Base-by-base conservation (phyloP, 2,797 vertebrate genomes). In the Hypotaenidia okinawae region DNA sequence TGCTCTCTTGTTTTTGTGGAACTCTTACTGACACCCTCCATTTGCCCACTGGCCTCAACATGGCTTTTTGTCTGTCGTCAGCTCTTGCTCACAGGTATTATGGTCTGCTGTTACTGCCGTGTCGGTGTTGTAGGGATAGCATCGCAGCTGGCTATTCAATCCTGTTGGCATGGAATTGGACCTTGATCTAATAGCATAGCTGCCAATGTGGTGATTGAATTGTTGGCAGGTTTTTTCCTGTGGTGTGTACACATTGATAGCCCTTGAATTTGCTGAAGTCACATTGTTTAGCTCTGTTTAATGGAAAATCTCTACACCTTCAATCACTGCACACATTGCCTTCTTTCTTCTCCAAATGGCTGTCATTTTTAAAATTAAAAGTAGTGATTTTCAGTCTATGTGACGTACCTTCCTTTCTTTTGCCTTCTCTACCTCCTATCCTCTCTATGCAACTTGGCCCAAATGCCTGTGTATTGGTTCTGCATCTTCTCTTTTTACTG, bases 131-230 rank as follows among this genome's bases (percentile, higher is more conserved):
- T 68, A 73, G 55, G 90, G 66, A 32, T 62, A 84, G 52, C 74
- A 43, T 35, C 95, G 80, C 80, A 91, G 58, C 80, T 81, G 85
- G 80, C 74, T 90, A 2, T 28, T 93, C 83, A 88, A 1, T 84
- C 66, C 83, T 91, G 77, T 79, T 86, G 83, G 63, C 95, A 82
- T 62, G 88, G 66, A 94, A 67, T 41, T 88, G 93, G 63, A 82
- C 77, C 78, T 82, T 93, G 95, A 94, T 83, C 83, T 76, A 58
- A 88, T 22, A 86, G 74, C 0, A 0, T 11, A 52, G 30, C 66
- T 94, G 92, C 90, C 86, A 90, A 7, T 1, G 0, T 27, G n/a
- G 63, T 84, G 95, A 91, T 84, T 82, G 92, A 94, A 43, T 78
- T 82, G 69, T 76, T 82, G 93, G 77, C 94, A 89, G 80, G 30